Conservation (phyloP, 23 tunicate genomes). For the Clavelina lepadiformis region DNA sequence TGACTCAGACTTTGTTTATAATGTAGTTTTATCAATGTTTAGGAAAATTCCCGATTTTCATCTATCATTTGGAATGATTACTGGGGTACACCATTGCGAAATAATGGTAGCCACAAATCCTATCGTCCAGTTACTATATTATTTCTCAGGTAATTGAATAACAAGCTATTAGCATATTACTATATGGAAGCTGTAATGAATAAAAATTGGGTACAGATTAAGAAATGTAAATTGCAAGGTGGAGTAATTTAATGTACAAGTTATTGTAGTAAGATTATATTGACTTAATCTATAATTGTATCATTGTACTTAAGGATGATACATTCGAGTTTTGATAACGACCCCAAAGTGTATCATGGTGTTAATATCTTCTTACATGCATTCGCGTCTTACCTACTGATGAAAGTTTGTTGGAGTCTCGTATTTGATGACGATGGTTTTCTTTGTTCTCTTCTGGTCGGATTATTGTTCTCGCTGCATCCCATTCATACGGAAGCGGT, state of each 20-base stretch:
- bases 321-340: slow-evolving; percentile 11
- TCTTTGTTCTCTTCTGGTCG: slow-evolving; percentile 18
- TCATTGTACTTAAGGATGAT: slow-evolving; percentile 6
- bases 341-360: slow-evolving; percentile 28
- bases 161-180: no score
- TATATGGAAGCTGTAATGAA: no score
- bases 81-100: slow-evolving; percentile 66
- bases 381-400: slow-evolving; percentile 17
- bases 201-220: no score
- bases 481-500: slow-evolving; percentile 90
- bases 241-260: not conserved
- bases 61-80: slow-evolving; percentile 56
- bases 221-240: no score
- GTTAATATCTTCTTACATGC: slow-evolving; percentile 47
- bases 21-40: no score
- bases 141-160: slow-evolving; percentile 56
- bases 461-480: slow-evolving; percentile 55
- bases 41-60: not conserved
- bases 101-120: slow-evolving; percentile 58
- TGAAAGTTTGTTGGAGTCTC: slow-evolving; percentile 16
- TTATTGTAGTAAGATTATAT: not conserved
- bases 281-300: not conserved
- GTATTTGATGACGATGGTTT: slow-evolving; percentile 9
- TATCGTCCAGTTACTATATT: slow-evolving; percentile 73
- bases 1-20: no score